Base-by-base conservation (phyloP, 2,888 invertebrate genomes). In the Latheticus oryzae region DNA sequence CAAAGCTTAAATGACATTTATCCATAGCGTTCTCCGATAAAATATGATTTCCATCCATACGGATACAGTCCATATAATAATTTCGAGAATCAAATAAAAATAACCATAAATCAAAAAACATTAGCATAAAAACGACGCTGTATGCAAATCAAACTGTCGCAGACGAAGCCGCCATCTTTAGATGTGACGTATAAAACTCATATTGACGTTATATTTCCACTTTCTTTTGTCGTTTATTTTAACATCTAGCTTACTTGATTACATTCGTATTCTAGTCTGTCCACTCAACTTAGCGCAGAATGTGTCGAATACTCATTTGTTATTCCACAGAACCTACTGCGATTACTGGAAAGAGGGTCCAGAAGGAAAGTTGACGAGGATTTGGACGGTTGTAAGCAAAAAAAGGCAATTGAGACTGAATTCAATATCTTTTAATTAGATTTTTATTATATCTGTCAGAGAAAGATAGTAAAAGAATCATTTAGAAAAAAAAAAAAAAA, bases 51-150 rank as follows among this genome's bases (percentile, higher is more conserved):
- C 73, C 75, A 78, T 78, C 78, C 79, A 79, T 79, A 79, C 79
- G 79, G 79, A 79, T 79, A 79, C 79, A 79, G 79, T 79, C 79
- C 79, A 78, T 79, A 78, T 78, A 79, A 79, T 79, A 79, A 79
- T 79, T 79, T 70, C 77, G 76, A 70, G 78, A 79, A 79, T 79
- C 78, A 77, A 78, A 79, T 79, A 79, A 79, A 79, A 79, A 79
- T 79, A 79, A 78, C 77, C 65, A 76, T 79, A 79, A 78, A 79
- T 79, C 78, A 76, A 63, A n/a, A 58, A 54, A 60, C 70, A 76
- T 78, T 78, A 77, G 77, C 78, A 78, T 78, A 79, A 78, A n/a
- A 76, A 72, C 72, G 76, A 70, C 76, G 73, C 69, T 70, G 71
- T 76, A 78, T 79, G 78, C 77, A 77, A 78, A 79, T 78, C 48